Conservation (phyloP, 1,140 invertebrate genomes). For the Aphelenchoides besseyi region DNA sequence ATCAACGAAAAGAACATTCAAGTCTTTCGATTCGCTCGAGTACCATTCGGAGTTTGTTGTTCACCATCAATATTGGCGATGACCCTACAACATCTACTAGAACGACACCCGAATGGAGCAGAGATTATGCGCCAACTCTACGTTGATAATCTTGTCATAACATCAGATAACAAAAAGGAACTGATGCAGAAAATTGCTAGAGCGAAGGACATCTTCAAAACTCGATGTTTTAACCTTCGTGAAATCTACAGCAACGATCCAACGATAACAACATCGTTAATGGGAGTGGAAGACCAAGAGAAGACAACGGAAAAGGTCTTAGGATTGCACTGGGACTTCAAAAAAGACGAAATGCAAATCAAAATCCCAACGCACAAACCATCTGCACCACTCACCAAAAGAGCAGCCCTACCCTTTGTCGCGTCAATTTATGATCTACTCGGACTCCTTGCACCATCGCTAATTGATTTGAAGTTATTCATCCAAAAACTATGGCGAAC, state of each 20-base stretch:
- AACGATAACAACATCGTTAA: neutral
- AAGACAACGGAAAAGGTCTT: neutral
- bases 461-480: neutral
- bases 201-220: constrained; percentile 3
- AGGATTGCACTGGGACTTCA: neutral
- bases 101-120: neutral
- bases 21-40: constrained; percentile 4
- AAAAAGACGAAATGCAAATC: neutral
- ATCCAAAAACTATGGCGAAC: neutral
- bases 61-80: neutral
- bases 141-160: neutral
- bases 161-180: neutral
- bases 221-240: neutral
- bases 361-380: neutral
- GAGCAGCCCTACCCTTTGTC: neutral
- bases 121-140: neutral
- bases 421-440: neutral
- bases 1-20: neutral
- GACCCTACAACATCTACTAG: neutral
- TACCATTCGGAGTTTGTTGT: neutral
- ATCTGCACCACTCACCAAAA: neutral
- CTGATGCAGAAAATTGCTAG: neutral
- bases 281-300: neutral
- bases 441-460: neutral
- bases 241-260: neutral